A percentile compares a stretch with the other conserved stretches of the same genome.
Evolutionary conservation across 2,113 vertebrate genomes (phyloP).

Genomic region (Phoenicopterus ruber): DNA sequence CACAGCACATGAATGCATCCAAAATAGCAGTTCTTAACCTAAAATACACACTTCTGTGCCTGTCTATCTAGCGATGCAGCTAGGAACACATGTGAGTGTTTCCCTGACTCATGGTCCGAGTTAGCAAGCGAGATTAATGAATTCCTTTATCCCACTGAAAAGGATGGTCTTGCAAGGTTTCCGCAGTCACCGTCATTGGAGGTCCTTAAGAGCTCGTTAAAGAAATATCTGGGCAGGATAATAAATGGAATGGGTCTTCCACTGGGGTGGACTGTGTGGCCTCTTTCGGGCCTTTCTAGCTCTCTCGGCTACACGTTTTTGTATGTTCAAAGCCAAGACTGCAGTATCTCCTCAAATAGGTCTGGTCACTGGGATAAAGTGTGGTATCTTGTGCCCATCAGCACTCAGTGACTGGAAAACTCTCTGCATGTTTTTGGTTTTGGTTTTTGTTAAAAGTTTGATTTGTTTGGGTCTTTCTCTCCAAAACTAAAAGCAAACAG

Average conservation of each 20-base stretch:
- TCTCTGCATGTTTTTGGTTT: too few species aligned
- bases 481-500: background rate
- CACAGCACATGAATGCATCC: background rate
- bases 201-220: background rate
- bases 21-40: background rate
- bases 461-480: background rate
- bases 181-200: background rate
- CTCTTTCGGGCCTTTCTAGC: background rate
- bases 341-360: background rate
- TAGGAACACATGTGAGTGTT: background rate
- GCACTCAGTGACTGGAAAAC: background rate
- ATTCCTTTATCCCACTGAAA: background rate
- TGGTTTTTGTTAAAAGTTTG: background rate
- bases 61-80: background rate
- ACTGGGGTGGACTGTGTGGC: rapidly evolving
- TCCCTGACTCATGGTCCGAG: background rate
- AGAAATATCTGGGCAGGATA: background rate
- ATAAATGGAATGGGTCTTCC: background rate
- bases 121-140: background rate
- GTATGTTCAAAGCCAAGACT: rapidly evolving
- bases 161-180: background rate
- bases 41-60: background rate
- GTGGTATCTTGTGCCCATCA: background rate
- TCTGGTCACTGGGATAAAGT: background rate
- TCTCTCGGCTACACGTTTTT: background rate